Percentiles rank a stretch among this genome's conserved stretches.
These are phyloP conservation scores for Pomacea canaliculata DNA, from an alignment of 2,888 invertebrate genomes.

Conservation along the genomic window DNA sequence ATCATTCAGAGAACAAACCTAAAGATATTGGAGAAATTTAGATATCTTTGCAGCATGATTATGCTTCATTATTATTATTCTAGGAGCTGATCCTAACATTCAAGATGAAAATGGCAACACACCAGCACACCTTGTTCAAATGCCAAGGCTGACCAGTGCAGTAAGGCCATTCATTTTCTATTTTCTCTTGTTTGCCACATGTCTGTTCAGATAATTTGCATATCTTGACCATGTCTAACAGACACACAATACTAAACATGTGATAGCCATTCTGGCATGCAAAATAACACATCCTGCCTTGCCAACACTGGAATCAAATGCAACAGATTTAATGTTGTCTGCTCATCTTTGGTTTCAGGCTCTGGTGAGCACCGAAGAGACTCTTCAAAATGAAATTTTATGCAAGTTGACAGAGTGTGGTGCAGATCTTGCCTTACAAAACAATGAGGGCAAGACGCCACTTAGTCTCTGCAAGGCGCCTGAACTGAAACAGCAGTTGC, in stretches of 20 bases:
- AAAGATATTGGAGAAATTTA: no score
- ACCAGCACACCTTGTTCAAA: conserved; percentile 45
- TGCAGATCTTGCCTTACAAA: conserved; percentile 37
- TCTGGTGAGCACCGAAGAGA: conserved; percentile 6
- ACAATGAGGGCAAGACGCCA: conserved; percentile 42
- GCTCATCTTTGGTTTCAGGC: no score
- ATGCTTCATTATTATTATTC: background rate
- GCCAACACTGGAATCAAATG: no score
- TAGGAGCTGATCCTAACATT: conserved; percentile 41
- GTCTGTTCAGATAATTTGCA: no score
- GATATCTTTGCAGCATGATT: no score
- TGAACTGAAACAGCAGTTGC: conserved; percentile 38
- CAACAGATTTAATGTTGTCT: no score
- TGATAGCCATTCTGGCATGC: no score
- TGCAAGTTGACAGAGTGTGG: conserved; percentile 42
- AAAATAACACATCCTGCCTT: no score
- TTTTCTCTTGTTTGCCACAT: background rate
- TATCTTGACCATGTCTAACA: no score
- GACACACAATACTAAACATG: no score
- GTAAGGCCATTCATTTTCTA: conserved; percentile 20
- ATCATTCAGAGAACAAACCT: no score
- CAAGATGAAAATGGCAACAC: conserved; percentile 46
- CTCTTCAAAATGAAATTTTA: conserved; percentile 42
- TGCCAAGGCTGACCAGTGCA: conserved; percentile 34
- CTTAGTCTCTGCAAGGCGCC: conserved; percentile 41